Evolutionary conservation across 2,888 invertebrate genomes (phyloP).

Genomic region (Caenorhabditis doughertyi): DNA sequence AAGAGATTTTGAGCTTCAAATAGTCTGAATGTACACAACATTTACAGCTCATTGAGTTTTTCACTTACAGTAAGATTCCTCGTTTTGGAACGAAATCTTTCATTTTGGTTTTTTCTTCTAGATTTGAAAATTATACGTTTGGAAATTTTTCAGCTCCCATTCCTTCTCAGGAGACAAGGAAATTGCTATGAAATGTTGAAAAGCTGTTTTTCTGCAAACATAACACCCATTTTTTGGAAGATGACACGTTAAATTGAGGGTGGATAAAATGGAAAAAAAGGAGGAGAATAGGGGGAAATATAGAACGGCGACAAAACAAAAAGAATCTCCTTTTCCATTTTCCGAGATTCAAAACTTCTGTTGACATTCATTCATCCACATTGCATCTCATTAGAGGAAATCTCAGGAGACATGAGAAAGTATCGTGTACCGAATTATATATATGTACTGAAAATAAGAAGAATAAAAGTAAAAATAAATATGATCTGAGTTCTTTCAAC

Average conservation of each 20-base stretch:
- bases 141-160: constrained; percentile 13
- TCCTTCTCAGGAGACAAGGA: constrained; percentile 11
- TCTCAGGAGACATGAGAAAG: constrained; percentile 29
- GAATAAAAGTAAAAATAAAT: background rate
- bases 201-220: constrained; percentile 25
- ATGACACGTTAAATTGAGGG: constrained; percentile 54
- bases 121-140: constrained; percentile 42
- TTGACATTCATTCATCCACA: constrained; percentile 55
- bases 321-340: background rate
- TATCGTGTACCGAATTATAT: constrained; percentile 7
- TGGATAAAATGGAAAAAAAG: constrained; percentile 9
- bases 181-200: constrained; percentile 35
- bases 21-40: too few species aligned
- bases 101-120: background rate
- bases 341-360: constrained; percentile 46
- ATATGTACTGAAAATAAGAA: background rate
- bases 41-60: too few species aligned
- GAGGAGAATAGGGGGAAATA: constrained; percentile 8
- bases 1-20: too few species aligned
- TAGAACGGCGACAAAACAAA: constrained; percentile 37
- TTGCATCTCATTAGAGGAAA: constrained; percentile 44
- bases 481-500: too few species aligned
- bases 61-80: too few species aligned
- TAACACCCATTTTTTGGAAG: constrained; percentile 41
- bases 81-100: too few species aligned